Base-by-base conservation (phyloP, 2,797 vertebrate species). In the Gobionotothen gibberifrons region DNA sequence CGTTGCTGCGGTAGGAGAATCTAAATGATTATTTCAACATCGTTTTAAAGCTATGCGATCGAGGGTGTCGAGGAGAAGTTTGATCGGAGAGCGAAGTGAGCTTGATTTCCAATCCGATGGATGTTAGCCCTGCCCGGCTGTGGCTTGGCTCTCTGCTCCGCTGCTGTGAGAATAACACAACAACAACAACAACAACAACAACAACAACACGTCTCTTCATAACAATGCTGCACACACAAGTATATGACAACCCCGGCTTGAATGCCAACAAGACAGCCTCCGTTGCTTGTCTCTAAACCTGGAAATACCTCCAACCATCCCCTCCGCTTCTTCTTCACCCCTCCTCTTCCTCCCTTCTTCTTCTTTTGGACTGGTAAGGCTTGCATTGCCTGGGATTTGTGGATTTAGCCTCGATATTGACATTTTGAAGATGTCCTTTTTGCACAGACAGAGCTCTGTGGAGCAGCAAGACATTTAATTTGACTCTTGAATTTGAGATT, bases 21-120 rank as follows among this genome's bases (percentile, higher is more conserved):
- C 46, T 49, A 40, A 19, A 61, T 46, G 57, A 1, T 2, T 0
- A 0, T 44, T 56, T 52, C 2, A 12, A 2, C 43, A 32, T 70
- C 32, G 16, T 67, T 82, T 81, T 68, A 9, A 21, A 66, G 81
- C 76, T 46, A 70, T 76, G 85, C 54, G 65, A 52, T 57, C 61
- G 65, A 72, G 82, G 78, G 62, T 9, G 11, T 46, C 16, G 49
- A 49, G 75, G 87, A 86, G 81, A 92, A 89, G 90, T 91, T 87
- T 85, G 79, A 85, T 83, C 32, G 75, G 69, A 69, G 75, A 83
- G 79, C 86, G 78, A 76, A 75, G 89, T 79, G 92, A 82, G 89
- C 81, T 90, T 39, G 79, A 81, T 87, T 91, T 82, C 46, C 77
- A 87, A 84, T 82, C 89, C 84, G 86, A 91, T 90, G 92, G 91